Conservation (phyloP, 2,113 vertebrate species). For the Poeciliopsis turrubarensis region DNA sequence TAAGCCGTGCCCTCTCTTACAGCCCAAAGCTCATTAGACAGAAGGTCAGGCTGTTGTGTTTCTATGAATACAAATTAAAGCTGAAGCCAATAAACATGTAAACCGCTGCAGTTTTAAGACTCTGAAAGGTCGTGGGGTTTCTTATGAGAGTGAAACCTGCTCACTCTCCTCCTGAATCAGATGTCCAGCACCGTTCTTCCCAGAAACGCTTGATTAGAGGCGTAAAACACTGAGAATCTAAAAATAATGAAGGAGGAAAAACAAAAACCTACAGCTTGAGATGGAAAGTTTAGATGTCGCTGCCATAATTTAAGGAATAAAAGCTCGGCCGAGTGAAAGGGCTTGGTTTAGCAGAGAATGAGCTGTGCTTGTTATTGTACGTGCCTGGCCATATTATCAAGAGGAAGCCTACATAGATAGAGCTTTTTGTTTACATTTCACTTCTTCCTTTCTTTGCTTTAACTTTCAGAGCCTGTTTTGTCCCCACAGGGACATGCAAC, state of each 20-base stretch:
- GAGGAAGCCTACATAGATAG: constrained; percentile 4
- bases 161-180: not conserved
- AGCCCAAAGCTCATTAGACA: not conserved
- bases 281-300: not conserved
- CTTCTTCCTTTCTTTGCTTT: constrained; percentile 5
- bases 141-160: not conserved
- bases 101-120: too few relatives aligned
- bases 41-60: too few relatives aligned
- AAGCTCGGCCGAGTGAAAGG: not conserved
- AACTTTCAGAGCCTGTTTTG: not conserved
- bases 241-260: too few relatives aligned
- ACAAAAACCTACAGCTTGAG: too few relatives aligned
- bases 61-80: too few relatives aligned
- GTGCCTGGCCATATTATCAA: constrained; percentile 2
- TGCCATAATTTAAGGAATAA: not conserved
- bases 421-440: constrained; percentile 16
- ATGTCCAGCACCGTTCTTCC: not conserved
- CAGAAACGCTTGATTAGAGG: not conserved
- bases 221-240: not conserved
- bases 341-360: not conserved
- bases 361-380: constrained; percentile 1
- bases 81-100: too few relatives aligned
- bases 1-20: not conserved
- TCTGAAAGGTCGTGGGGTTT: too few relatives aligned
- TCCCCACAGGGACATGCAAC: not conserved